Conservation (phyloP, 2,888 invertebrate genomes). For the Hymenopus coronatus region DNA sequence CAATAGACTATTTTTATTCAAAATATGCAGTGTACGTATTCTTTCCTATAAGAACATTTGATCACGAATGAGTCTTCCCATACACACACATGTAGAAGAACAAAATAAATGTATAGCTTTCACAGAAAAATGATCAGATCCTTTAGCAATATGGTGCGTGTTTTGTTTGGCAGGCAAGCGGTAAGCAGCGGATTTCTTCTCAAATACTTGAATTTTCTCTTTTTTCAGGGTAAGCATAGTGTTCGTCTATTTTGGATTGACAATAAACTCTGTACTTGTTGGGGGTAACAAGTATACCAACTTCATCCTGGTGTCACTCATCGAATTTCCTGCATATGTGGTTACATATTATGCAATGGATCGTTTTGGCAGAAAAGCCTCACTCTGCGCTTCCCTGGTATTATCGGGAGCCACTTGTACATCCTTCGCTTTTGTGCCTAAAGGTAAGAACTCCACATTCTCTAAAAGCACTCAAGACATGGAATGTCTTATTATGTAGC, state of each 20-base stretch:
- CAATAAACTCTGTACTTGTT: conserved; percentile 38
- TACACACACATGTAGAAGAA: no score
- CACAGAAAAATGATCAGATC: no score
- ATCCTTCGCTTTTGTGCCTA: conserved; percentile 57
- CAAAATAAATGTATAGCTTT: no score
- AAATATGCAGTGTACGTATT: no score
- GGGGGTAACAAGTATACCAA: conserved; percentile 38
- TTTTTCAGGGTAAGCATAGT: conserved; percentile 38
- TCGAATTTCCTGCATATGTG: conserved; percentile 39
- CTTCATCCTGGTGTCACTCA: conserved; percentile 34
- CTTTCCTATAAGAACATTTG: no score
- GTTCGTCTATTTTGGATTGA: conserved; percentile 41
- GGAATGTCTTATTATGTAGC: no score
- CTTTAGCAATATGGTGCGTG: no score
- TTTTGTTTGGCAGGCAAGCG: no score
- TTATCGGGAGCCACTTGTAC: conserved; percentile 48
- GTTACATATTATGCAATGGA: conserved; percentile 33
- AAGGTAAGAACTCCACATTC: conserved; percentile 46
- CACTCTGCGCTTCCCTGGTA: conserved; percentile 34
- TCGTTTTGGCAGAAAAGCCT: conserved; percentile 33
- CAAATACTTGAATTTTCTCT: not conserved
- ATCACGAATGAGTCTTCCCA: no score
- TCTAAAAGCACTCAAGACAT: not conserved
- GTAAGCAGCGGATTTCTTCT: not conserved
- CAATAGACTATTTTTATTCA: no score